These are phyloP conservation scores for Smittia sp. DNA, from an alignment of 2,888 invertebrate genomes.

Conservation along the genomic window DNA sequence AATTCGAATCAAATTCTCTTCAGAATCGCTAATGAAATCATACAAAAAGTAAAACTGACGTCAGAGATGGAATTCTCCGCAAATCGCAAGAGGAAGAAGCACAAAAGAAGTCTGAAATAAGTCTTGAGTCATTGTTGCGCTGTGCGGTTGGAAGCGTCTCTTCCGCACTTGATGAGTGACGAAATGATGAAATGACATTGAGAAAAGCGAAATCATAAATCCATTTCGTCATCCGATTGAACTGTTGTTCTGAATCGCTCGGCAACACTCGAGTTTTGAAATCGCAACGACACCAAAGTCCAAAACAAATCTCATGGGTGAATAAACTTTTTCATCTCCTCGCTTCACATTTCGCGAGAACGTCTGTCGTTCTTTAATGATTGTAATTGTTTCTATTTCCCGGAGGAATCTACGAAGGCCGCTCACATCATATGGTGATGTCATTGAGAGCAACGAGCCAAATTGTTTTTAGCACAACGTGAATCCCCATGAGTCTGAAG, in stretches of 20 bases:
- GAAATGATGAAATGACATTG: constrained; percentile 36
- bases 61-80: background rate
- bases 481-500: too few relatives aligned
- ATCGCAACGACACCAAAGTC: background rate
- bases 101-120: background rate
- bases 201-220: constrained; percentile 32
- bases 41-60: background rate
- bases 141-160: background rate
- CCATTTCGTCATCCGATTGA: constrained; percentile 29
- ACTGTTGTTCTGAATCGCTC: background rate
- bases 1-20: too few relatives aligned
- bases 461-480: background rate
- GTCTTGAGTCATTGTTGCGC: background rate
- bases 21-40: background rate
- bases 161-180: constrained; percentile 29
- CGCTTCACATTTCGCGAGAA: background rate
- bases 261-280: background rate
- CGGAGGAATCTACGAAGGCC: background rate
- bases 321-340: background rate
- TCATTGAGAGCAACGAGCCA: background rate
- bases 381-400: background rate
- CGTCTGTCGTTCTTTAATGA: background rate
- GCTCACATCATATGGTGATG: background rate
- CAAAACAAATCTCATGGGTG: background rate
- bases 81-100: background rate